Conservation (phyloP, 2,888 invertebrate genomes). For the Heteromurus nitidus region DNA sequence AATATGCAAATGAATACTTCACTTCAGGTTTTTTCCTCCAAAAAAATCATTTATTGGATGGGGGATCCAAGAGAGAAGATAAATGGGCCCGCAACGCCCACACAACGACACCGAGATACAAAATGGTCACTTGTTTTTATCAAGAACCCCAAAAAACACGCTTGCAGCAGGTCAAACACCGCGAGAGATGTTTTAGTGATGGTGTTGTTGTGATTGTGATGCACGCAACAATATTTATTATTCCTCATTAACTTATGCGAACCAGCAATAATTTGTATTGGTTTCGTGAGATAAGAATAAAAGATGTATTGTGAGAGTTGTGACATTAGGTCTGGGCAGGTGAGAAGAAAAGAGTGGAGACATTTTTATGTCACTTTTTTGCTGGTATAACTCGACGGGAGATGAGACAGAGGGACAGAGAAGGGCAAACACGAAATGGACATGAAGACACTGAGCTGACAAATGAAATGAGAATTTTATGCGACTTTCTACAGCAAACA, state of each 20-base stretch:
- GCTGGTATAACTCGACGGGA: neutral
- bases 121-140: neutral
- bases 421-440: conserved; percentile 15
- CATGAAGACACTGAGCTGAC: conserved; percentile 26
- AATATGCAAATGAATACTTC: conserved; percentile 34
- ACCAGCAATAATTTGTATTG: conserved; percentile 29
- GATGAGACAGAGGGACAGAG: conserved; percentile 4
- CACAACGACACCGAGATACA: neutral
- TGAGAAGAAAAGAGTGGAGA: neutral
- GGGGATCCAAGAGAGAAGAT: conserved; percentile 3
- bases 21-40: conserved; percentile 18
- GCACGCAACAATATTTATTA: conserved; percentile 26
- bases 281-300: neutral
- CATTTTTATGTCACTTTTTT: neutral
- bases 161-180: conserved; percentile 17
- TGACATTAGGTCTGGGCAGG: too few species aligned
- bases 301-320: neutral
- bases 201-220: neutral
- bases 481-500: too few species aligned
- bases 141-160: neutral
- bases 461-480: conserved; percentile 25
- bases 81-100: conserved; percentile 13
- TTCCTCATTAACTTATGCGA: conserved; percentile 25
- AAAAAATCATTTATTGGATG: conserved; percentile 9
- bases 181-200: neutral